Evolutionary conservation across 2,797 vertebrate species (phyloP).

Genomic region (Rhinoraja longicauda): DNA sequence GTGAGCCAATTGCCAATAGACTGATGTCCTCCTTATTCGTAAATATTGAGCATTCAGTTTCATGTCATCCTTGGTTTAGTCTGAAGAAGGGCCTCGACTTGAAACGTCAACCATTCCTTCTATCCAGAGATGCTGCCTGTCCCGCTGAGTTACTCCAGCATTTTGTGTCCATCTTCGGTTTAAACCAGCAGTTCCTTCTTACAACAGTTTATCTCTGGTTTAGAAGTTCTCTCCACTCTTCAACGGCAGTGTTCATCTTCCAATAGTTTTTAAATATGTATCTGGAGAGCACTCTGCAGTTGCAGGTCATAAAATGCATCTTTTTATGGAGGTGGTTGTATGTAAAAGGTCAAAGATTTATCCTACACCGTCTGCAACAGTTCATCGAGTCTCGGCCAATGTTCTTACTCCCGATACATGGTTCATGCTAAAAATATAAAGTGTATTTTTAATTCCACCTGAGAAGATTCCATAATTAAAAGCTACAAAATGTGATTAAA

Average conservation of each 20-base stretch:
- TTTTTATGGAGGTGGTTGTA: background rate
- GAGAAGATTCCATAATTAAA: background rate
- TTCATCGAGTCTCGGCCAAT: background rate
- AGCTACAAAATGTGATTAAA: background rate
- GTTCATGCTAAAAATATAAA: background rate
- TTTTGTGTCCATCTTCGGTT: no score
- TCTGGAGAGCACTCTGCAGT: background rate
- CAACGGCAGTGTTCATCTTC: background rate
- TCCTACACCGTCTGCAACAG: background rate
- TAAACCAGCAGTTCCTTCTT: no score
- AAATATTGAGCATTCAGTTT: background rate
- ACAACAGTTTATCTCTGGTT: background rate
- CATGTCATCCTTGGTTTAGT: background rate
- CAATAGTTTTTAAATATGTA: background rate
- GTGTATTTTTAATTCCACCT: background rate
- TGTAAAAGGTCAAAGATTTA: background rate
- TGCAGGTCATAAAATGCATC: constrained; percentile 15
- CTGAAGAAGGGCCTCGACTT: no score
- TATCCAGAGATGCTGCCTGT: no score
- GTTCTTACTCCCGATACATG: background rate
- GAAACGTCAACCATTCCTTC: no score
- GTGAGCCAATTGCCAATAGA: background rate
- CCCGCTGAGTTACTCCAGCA: no score
- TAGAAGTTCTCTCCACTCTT: background rate
- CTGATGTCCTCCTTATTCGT: background rate